Evolutionary conservation across 30 jellyfish, hydroid and myxozoan species (phyloP).

Genomic region (Aurelia sp.): DNA sequence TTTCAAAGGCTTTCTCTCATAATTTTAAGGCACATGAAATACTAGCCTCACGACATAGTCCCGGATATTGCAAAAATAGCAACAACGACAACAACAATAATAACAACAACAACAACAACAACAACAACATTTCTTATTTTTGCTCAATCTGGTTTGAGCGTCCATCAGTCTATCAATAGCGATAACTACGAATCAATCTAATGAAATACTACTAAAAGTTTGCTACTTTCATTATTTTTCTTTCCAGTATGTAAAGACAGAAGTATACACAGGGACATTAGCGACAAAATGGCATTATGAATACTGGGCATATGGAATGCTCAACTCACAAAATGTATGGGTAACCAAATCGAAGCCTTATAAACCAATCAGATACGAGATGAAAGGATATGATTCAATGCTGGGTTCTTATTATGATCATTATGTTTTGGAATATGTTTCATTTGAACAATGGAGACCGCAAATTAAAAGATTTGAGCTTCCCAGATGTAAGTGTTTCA

Average conservation of each 20-base stretch:
- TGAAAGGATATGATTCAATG: slow-evolving; percentile 96
- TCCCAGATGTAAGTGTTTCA: slow-evolving; percentile 65
- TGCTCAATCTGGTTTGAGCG: too few species aligned
- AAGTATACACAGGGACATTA: slow-evolving; percentile 93
- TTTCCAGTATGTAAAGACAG: slow-evolving; percentile 84
- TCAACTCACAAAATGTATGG: slow-evolving; percentile 94
- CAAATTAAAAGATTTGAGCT: slow-evolving; percentile 64
- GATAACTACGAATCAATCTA: too few species aligned
- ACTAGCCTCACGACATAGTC: too few species aligned
- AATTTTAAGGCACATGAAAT: too few species aligned
- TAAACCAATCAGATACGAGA: slow-evolving; percentile 96
- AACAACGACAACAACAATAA: too few species aligned
- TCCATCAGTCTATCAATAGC: too few species aligned
- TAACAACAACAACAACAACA: too few species aligned
- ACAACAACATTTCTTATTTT: too few species aligned
- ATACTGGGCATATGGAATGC: slow-evolving; percentile 95
- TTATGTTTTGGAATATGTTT: slow-evolving; percentile 85
- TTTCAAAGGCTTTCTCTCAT: too few species aligned
- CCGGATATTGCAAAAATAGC: too few species aligned
- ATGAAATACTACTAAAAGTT: neutral
- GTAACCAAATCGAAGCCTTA: slow-evolving; percentile 91
- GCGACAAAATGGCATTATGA: slow-evolving; percentile 97
- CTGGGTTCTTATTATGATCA: slow-evolving; percentile 97
- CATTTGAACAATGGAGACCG: slow-evolving; percentile 94
- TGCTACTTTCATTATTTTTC: neutral